Percentiles rank a stretch among this genome's conserved stretches.
phyloP scores from a whole-genome alignment of 1,140 invertebrate species.

The Bilobella aurantiaca region DNA sequence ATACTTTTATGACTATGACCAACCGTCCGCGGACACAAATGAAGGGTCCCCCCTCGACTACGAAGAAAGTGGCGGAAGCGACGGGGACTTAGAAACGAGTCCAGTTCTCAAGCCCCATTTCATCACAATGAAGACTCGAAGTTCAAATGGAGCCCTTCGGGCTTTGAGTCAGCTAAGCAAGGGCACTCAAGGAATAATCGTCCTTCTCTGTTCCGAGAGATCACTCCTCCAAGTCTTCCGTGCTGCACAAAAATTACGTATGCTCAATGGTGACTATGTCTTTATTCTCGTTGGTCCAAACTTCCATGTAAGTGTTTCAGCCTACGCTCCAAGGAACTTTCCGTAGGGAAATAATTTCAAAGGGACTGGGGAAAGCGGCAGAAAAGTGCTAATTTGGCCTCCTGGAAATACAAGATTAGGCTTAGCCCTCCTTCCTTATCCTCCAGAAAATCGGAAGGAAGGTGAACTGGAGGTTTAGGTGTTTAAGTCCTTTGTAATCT shows the following conservation, averaged over 20 bases:
- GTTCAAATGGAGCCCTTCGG: slow-evolving; percentile 25
- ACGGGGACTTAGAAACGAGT: background rate
- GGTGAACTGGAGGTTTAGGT: too few species aligned
- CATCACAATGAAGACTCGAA: slow-evolving; percentile 20
- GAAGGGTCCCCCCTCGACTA: slow-evolving; percentile 16
- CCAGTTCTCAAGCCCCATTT: slow-evolving; percentile 27
- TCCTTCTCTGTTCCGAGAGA: slow-evolving; percentile 37
- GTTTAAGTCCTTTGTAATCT: background rate
- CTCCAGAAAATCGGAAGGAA: too few species aligned
- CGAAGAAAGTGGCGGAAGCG: slow-evolving; percentile 15
- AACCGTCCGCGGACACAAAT: background rate
- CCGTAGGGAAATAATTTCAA: background rate
- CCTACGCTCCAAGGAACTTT: too few species aligned
- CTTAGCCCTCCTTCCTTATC: too few species aligned
- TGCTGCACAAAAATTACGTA: slow-evolving; percentile 36
- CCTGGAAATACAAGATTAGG: too few species aligned
- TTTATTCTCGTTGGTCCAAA: slow-evolving; percentile 38
- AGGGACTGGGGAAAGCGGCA: too few species aligned
- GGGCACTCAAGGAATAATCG: slow-evolving; percentile 36
- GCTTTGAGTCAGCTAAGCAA: slow-evolving; percentile 32
- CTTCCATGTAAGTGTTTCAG: slow-evolving; percentile 24
- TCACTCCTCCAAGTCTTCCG: slow-evolving; percentile 37
- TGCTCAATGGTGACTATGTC: slow-evolving; percentile 40
- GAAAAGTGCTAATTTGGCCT: too few species aligned
- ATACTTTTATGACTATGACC: slow-evolving; percentile 27